Evolutionary conservation across 2,888 invertebrate species (phyloP).

Genomic region (Odiellus spinosus): DNA sequence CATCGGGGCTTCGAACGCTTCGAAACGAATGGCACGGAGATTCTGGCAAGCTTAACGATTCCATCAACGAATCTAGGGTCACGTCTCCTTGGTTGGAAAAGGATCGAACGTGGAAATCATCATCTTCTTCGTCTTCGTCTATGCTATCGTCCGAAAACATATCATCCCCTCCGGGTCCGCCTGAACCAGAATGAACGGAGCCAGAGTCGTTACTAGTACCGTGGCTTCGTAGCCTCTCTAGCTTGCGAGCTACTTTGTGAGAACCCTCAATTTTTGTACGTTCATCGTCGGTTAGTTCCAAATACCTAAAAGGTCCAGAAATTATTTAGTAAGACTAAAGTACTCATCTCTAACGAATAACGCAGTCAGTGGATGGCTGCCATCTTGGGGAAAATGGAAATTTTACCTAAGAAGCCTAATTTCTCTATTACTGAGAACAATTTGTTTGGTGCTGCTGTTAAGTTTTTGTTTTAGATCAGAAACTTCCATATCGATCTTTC

Average conservation of each 20-base stretch:
- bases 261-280: slow-evolving; percentile 79
- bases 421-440: slow-evolving; percentile 79
- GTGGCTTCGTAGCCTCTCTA: slow-evolving; percentile 51
- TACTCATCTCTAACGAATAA: too few relatives aligned
- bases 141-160: slow-evolving; percentile 16
- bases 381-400: not conserved
- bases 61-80: slow-evolving; percentile 12
- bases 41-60: slow-evolving; percentile 11
- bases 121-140: slow-evolving; percentile 17
- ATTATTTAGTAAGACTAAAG: too few relatives aligned
- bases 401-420: slow-evolving; percentile 56
- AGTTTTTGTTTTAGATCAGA: slow-evolving; percentile 67
- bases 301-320: slow-evolving; percentile 41
- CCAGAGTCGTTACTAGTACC: slow-evolving; percentile 16
- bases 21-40: slow-evolving; percentile 15
- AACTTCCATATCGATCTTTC: slow-evolving; percentile 80
- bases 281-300: slow-evolving; percentile 79
- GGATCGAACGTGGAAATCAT: slow-evolving; percentile 15
- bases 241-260: slow-evolving; percentile 77
- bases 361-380: too few relatives aligned
- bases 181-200: slow-evolving; percentile 17
- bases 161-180: slow-evolving; percentile 12
- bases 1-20: slow-evolving; percentile 11
- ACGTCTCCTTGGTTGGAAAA: slow-evolving; percentile 11
- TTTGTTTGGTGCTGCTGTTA: slow-evolving; percentile 49